These are phyloP conservation scores for Nothoprocta pentlandii DNA, from an alignment of 2,113 vertebrate species.

Conservation along the genomic window DNA sequence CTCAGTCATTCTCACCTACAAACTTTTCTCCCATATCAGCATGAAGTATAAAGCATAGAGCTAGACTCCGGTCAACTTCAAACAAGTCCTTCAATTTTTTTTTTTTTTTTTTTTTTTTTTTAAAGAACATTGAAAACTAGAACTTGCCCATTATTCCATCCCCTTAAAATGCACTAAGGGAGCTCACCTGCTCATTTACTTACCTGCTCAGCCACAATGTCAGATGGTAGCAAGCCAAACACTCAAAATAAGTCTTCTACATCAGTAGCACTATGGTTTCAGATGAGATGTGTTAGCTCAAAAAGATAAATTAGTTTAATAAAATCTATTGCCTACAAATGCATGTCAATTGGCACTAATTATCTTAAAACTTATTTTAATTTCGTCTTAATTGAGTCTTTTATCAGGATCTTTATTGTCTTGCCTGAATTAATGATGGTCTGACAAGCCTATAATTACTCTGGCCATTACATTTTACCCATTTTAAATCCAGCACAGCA, in stretches of 20 bases:
- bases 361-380: conserved; percentile 14
- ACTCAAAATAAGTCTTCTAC: not conserved
- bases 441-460: conserved; percentile 36
- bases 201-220: not conserved
- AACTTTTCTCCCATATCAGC: not conserved
- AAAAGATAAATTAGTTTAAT: not conserved
- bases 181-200: not conserved
- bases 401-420: not conserved
- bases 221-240: not conserved
- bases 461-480: conserved; percentile 1
- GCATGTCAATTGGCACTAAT: not conserved
- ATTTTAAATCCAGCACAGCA: not conserved
- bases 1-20: not conserved
- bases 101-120: no score
- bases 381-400: not conserved
- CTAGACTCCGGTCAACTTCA: not conserved
- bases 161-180: not conserved
- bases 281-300: not conserved
- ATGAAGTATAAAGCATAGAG: not conserved
- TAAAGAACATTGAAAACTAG: not conserved
- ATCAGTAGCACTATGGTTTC: not conserved
- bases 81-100: no score
- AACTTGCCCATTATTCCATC: not conserved
- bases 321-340: not conserved
- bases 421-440: not conserved